Evolutionary conservation across 2,797 vertebrate species (phyloP).

Genomic region (Sardinella longiceps): DNA sequence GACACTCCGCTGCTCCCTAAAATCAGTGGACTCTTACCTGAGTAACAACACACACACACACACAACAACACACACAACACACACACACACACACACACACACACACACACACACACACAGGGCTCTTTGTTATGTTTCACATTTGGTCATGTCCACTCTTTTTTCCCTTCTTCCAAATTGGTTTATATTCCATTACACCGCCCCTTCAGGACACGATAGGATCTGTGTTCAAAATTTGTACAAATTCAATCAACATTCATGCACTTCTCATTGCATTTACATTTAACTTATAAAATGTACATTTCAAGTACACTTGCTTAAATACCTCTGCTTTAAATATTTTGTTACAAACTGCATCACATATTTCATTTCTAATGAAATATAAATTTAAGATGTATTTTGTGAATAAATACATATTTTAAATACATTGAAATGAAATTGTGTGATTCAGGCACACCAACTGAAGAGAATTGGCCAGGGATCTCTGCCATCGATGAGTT

Average conservation of each 20-base stretch:
- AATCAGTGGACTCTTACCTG: constrained; percentile 1
- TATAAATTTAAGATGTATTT: too few relatives aligned
- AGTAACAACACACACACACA: neutral
- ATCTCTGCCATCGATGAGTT: constrained; percentile 95
- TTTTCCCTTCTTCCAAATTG: neutral
- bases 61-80: neutral
- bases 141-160: neutral
- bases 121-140: neutral
- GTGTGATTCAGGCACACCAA: constrained; percentile 85
- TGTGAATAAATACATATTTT: too few relatives aligned
- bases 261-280: too few relatives aligned
- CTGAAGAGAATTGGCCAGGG: constrained; percentile 94
- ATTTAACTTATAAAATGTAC: too few relatives aligned
- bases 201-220: neutral
- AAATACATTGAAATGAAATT: too few relatives aligned
- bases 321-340: too few relatives aligned
- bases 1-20: neutral
- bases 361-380: too few relatives aligned
- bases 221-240: neutral
- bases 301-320: too few relatives aligned
- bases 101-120: neutral
- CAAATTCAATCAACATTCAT: too few relatives aligned
- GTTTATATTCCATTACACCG: neutral
- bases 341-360: too few relatives aligned
- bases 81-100: neutral